Conservation (phyloP, 1,140 invertebrate genomes). For the Hyles euphorbiae region DNA sequence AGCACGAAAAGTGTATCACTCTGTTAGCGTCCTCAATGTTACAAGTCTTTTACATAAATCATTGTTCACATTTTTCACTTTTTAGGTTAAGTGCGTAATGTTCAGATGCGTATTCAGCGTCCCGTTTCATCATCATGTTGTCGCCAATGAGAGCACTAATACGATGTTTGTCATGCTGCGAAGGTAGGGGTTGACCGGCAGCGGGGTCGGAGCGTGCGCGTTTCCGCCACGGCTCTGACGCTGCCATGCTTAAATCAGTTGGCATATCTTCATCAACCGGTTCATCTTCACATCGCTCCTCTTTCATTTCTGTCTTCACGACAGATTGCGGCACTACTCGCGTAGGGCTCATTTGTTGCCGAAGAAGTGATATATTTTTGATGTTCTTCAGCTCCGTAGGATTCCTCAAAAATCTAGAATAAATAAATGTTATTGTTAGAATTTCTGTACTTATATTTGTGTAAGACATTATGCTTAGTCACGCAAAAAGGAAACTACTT, state of each 20-base stretch:
- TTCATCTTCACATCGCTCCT: conserved; percentile 74
- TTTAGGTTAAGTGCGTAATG: conserved; percentile 70
- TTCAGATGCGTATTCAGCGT: conserved; percentile 62
- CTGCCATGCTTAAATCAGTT: conserved; percentile 80
- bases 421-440: conserved; percentile 11
- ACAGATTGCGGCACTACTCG: conserved; percentile 58
- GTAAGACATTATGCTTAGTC: not conserved
- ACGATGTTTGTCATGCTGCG: conserved; percentile 67
- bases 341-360: conserved; percentile 88
- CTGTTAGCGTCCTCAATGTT: conserved; percentile 35
- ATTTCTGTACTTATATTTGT: not conserved
- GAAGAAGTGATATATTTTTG: conserved; percentile 91
- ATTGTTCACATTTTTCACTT: conserved; percentile 75
- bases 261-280: conserved; percentile 79
- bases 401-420: conserved; percentile 88
- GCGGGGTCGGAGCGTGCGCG: conserved; percentile 54
- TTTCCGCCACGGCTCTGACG: conserved; percentile 67
- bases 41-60: conserved; percentile 36
- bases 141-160: conserved; percentile 73
- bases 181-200: conserved; percentile 30
- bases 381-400: conserved; percentile 94
- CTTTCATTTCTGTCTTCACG: conserved; percentile 76
- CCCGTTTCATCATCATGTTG: conserved; percentile 67
- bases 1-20: conserved; percentile 38
- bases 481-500: conserved; percentile 69